These are phyloP conservation scores for Muscicapa comitata DNA, from an alignment of 2,797 vertebrate species.

Conservation along the genomic window DNA sequence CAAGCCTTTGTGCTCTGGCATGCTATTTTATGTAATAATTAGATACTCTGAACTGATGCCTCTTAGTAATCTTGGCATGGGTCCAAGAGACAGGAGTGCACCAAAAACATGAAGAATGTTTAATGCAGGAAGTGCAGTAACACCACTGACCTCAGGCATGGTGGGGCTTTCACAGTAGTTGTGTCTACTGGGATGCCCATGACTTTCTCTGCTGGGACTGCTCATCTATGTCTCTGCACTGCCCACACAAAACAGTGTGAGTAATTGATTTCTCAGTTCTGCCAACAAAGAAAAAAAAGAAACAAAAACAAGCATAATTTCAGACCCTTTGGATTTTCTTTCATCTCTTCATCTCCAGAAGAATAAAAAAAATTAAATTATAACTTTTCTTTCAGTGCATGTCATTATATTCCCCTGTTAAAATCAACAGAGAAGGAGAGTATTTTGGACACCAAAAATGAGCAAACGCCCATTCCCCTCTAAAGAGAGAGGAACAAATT, in stretches of 20 bases:
- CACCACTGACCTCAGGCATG: background rate
- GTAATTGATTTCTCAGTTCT: background rate
- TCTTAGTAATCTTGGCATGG: background rate
- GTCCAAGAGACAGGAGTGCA: background rate
- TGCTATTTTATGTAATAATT: background rate
- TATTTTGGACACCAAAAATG: background rate
- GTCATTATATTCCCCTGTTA: background rate
- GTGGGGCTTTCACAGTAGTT: background rate
- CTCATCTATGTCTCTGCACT: background rate
- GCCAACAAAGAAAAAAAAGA: background rate
- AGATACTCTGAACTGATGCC: background rate
- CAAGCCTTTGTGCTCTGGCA: background rate
- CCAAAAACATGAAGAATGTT: background rate
- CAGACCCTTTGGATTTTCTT: background rate
- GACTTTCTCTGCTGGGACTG: background rate
- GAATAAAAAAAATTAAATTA: background rate
- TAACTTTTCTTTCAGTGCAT: background rate
- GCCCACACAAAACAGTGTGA: background rate
- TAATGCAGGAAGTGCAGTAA: rapidly evolving
- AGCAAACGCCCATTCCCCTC: background rate
- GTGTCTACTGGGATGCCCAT: background rate
- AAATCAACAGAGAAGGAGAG: background rate
- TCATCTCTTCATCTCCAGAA: background rate
- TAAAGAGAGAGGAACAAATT: background rate
- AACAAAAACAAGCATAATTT: background rate